These are phyloP conservation scores for Lepidochrysops patricia DNA, from an alignment of 2,888 invertebrate genomes.

Conservation along the genomic window DNA sequence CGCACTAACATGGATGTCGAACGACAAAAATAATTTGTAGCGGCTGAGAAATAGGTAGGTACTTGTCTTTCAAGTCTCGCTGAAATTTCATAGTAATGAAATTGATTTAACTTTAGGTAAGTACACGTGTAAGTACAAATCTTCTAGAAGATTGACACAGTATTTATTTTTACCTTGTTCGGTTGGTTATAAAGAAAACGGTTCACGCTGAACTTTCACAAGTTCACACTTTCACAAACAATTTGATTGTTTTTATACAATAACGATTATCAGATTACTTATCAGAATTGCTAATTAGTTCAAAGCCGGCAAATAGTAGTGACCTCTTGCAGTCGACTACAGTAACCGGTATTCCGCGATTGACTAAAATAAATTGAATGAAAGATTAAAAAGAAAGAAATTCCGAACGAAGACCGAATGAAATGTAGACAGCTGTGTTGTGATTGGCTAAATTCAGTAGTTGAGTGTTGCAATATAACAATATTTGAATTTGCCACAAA, in stretches of 20 bases:
- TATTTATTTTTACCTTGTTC: conserved; percentile 51
- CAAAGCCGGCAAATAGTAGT: conserved; percentile 59
- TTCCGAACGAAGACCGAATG: not conserved
- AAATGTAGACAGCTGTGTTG: not conserved
- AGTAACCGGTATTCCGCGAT: conserved; percentile 50
- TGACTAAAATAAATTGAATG: conserved; percentile 36
- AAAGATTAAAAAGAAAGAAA: not conserved
- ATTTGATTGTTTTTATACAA: conserved; percentile 31
- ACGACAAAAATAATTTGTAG: not conserved
- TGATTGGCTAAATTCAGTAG: conserved; percentile 13
- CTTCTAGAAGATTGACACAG: conserved; percentile 29
- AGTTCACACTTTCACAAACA: conserved; percentile 50
- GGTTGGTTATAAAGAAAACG: conserved; percentile 33
- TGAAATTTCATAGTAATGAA: not conserved
- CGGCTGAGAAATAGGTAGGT: not conserved
- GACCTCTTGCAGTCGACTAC: conserved; percentile 56
- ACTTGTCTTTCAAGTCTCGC: not conserved
- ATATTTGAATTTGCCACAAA: not conserved
- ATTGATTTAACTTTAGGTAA: not conserved
- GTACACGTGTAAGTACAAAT: conserved; percentile 41
- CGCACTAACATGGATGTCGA: not conserved
- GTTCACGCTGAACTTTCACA: conserved; percentile 40
- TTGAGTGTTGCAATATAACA: conserved; percentile 11
- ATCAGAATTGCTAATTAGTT: conserved; percentile 29
- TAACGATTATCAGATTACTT: conserved; percentile 25